Evolutionary conservation across 2,888 invertebrate genomes (phyloP), one percentile per base, ranked within the genome.

Genomic region (Hesperia comma): DNA sequence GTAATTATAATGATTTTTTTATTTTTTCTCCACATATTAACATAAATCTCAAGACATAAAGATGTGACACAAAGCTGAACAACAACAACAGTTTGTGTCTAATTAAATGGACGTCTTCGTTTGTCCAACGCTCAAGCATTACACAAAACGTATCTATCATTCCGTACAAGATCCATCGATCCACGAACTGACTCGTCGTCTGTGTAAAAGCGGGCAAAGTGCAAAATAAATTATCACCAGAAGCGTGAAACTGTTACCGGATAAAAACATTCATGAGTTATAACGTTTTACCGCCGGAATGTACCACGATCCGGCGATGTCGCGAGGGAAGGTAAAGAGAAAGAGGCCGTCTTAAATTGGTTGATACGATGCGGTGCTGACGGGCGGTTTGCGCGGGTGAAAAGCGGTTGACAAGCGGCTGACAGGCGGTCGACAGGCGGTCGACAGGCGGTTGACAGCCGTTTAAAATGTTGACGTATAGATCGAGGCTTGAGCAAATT

Each of bases 191-290:
- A 19, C 32, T 43, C 26, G 26, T 41, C 17, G 49, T 61, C 53
- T 37, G n/a, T 57, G 63, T 56, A 63, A 49, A 49, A 57, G 32
- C 32, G 40, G 53, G 49, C 53, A 64, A 49, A 64, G 64, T 66
- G 57, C 64, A 58, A 64, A 64, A 60, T 66, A 66, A 66, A 66
- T 66, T 60, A 64, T 58, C 64, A 60, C 54, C 53, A 60, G 60
- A 37, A 66, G 66, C 66, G 66, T 66, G 66, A 60, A 66, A 60
- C 33, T n/a, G 66, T 61, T 17, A 46, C 32, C 46, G 60, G 60
- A 66, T 66, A 60, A 66, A 66, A 66, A 66, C 66, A 66, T 66
- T 66, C 66, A 60, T 66, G 66, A 66, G 60, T 66, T 66, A 66
- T 66, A 54, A 66, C 60, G 66, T 66, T 66, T 66, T 60, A 60